Base-by-base conservation (phyloP, 2,888 invertebrate genomes). In the Ormyrus thymus region DNA sequence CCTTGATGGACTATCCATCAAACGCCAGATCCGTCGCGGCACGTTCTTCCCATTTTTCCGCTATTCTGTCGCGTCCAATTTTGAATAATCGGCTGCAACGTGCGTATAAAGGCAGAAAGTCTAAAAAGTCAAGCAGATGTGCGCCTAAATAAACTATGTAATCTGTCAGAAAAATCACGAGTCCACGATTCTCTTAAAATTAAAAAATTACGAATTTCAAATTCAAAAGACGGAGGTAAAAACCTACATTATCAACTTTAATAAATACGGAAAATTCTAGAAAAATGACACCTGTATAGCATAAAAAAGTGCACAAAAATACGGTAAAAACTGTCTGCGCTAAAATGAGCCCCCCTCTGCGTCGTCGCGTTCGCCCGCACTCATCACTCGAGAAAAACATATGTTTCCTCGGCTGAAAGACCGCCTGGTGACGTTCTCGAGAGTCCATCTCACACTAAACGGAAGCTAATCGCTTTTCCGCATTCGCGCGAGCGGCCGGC, bases 391-490 rank as follows among this genome's bases (percentile, higher is more conserved):
- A 29, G 29, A 29, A 29, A 29, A 29, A 29, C 29, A 29, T 29
- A 29, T 29, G 29, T 29, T 29, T 29, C 29, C 29, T 29, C 29
- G 29, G 29, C 29, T 29, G 1, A 29, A 29, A 7, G 64, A 51
- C 74, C 78, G 74, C 78, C 78, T 69, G 78, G 73, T 65, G 61
- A 13, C 51, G 15, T 48, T 59, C 48, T 76, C 45, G 50, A 68
- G 69, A 43, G 58, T 13, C 46, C 66, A 43, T 15, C 7, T 11
- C 7, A 6, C 7, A n/a, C 15, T 61, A 29, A 29, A 13, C 56
- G 66, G 59, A 56, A 59, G 59, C 66, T 77, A 77, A 73, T 78
- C 74, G 74, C 74, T 72, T 78, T 78, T 69, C 74, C 59, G 15
- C 46, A 48, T 71, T 71, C 46, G 59, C 66, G 58, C 70, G 61